Evolutionary conservation across 2,113 vertebrate species (phyloP).

Genomic region (Saimiri boliviensis): DNA sequence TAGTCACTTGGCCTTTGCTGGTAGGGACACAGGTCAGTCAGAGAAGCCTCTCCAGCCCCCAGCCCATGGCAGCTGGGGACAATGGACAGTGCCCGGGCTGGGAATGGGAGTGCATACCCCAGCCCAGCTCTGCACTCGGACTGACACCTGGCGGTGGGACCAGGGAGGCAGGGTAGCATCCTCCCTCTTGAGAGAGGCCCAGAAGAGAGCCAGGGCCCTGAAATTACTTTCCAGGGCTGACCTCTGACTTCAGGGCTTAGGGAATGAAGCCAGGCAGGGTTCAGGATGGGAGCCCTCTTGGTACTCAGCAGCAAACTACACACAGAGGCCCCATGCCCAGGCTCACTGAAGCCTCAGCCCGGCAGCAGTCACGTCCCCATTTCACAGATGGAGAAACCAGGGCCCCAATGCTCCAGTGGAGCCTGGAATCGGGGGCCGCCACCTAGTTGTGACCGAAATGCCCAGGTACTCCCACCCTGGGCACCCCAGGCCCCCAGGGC

Average conservation of each 20-base stretch:
- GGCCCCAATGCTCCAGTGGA: neutral
- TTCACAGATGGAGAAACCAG: neutral
- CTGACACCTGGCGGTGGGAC: neutral
- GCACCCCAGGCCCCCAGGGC: neutral
- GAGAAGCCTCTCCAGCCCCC: neutral
- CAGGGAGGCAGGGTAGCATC: neutral
- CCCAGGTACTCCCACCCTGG: fast-evolving
- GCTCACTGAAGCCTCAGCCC: fast-evolving
- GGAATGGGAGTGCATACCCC: no score
- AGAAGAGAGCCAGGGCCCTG: no score
- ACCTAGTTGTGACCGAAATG: neutral
- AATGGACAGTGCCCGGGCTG: neutral
- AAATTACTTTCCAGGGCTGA: neutral
- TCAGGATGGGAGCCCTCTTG: no score
- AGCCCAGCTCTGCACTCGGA: neutral
- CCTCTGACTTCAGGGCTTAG: neutral
- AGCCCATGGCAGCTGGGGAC: neutral
- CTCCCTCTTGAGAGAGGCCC: no score
- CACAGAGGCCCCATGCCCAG: fast-evolving
- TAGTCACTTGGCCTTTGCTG: conserved; percentile 97
- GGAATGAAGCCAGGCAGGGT: no score
- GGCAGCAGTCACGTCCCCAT: fast-evolving
- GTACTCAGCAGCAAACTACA: neutral
- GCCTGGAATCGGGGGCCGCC: neutral
- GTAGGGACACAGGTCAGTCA: neutral